Evolutionary conservation across 2,113 vertebrate genomes (phyloP).

Genomic region (Microcebus jonahi): DNA sequence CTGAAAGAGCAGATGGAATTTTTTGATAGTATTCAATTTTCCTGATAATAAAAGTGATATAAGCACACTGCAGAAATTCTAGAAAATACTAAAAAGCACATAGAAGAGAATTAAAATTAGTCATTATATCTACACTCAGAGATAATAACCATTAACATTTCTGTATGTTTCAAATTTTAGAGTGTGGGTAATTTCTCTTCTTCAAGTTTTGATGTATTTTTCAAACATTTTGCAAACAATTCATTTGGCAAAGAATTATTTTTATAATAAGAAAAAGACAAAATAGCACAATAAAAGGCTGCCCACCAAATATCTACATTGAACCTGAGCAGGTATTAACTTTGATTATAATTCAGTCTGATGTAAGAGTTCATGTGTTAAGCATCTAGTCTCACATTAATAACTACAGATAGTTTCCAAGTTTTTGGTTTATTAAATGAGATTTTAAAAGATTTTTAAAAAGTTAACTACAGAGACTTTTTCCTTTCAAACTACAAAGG

Average conservation of each 20-base stretch:
- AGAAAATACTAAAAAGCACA: conserved; percentile 27
- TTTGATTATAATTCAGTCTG: not conserved
- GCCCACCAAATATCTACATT: not conserved
- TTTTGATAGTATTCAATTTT: not conserved
- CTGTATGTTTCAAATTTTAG: not conserved
- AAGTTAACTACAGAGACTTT: not conserved
- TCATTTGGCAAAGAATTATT: not conserved
- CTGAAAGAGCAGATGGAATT: not conserved
- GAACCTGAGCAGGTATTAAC: not conserved
- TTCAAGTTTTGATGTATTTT: not conserved
- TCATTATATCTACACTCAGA: not conserved
- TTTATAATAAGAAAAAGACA: not conserved
- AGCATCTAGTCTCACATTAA: not conserved
- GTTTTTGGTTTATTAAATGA: not conserved
- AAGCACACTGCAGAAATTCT: not conserved
- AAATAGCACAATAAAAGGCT: not conserved
- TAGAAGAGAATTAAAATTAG: not conserved
- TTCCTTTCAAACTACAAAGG: not conserved
- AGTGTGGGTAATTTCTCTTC: not conserved
- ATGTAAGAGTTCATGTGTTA: not conserved
- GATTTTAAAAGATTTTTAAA: not conserved
- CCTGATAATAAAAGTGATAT: not conserved
- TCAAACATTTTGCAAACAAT: not conserved
- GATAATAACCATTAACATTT: conserved; percentile 7
- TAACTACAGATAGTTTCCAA: not conserved